Percentiles rank a stretch among this genome's conserved stretches.
Conservation (phyloP, 1,140 invertebrate species). For the Sitophilus oryzae region DNA sequence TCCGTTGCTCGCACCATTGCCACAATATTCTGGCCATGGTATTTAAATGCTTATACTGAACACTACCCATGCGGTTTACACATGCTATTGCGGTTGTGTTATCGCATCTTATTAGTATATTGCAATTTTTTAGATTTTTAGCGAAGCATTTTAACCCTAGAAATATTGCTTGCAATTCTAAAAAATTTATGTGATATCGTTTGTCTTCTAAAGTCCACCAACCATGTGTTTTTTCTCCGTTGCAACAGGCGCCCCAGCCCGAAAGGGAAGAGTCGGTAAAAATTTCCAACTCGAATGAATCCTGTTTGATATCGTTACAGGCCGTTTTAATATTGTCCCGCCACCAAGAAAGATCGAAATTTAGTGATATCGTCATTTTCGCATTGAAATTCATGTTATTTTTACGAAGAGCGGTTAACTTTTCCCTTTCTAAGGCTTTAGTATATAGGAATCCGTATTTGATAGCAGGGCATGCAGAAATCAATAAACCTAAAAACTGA, state of each 20-base stretch:
- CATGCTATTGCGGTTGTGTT: slow-evolving; percentile 32
- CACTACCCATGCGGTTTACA: slow-evolving; percentile 31
- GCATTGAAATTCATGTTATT: not conserved
- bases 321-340: not conserved
- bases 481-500: not conserved
- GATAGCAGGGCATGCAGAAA: not conserved
- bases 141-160: slow-evolving; percentile 5
- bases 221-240: not conserved
- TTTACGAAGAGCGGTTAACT: not conserved
- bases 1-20: slow-evolving; percentile 28
- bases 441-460: slow-evolving; percentile 8
- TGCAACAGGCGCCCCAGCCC: not conserved
- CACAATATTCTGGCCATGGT: slow-evolving; percentile 22
- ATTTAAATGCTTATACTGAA: slow-evolving; percentile 21
- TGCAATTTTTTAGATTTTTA: slow-evolving; percentile 6
- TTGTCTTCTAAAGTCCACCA: not conserved
- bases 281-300: not conserved
- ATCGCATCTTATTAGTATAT: slow-evolving; percentile 28
- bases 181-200: slow-evolving; percentile 7
- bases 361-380: not conserved
- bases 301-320: not conserved
- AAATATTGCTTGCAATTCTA: slow-evolving; percentile 9
- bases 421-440: slow-evolving; percentile 1
- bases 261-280: not conserved
- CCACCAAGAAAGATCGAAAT: not conserved